Evolutionary conservation across 2,113 vertebrate species (phyloP).

Genomic region (Ctenomys sociabilis): DNA sequence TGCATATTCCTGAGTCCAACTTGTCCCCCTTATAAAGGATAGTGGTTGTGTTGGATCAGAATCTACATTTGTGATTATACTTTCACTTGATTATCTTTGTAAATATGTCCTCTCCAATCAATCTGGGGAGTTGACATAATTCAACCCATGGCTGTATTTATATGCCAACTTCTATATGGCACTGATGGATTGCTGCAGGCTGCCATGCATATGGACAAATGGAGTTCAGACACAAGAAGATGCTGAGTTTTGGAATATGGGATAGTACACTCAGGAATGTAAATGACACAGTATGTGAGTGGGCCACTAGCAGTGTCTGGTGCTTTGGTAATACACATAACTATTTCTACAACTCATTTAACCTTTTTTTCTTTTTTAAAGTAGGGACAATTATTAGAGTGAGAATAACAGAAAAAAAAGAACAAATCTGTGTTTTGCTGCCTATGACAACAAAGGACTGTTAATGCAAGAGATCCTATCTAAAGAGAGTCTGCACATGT

Average conservation of each 20-base stretch:
- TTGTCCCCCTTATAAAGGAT: background rate
- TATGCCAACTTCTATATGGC: background rate
- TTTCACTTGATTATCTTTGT: background rate
- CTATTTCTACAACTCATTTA: background rate
- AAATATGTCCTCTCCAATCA: background rate
- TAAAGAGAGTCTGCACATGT: background rate
- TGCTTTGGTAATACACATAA: conserved; percentile 13
- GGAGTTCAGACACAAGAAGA: background rate
- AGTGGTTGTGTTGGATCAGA: background rate
- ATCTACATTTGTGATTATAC: background rate
- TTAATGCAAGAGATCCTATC: background rate
- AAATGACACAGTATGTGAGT: background rate
- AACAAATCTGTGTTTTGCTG: background rate
- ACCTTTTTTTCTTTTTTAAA: background rate
- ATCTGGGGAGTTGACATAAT: background rate
- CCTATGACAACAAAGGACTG: background rate
- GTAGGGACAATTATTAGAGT: background rate
- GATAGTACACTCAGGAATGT: background rate
- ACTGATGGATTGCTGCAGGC: background rate
- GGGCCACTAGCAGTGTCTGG: background rate
- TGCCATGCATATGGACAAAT: background rate
- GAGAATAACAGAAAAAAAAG: conserved; percentile 10
- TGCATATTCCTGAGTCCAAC: background rate
- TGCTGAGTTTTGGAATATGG: background rate
- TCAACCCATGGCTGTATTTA: background rate